Evolutionary conservation across 2,113 vertebrate species (phyloP).

Genomic region (Platichthys stellatus): DNA sequence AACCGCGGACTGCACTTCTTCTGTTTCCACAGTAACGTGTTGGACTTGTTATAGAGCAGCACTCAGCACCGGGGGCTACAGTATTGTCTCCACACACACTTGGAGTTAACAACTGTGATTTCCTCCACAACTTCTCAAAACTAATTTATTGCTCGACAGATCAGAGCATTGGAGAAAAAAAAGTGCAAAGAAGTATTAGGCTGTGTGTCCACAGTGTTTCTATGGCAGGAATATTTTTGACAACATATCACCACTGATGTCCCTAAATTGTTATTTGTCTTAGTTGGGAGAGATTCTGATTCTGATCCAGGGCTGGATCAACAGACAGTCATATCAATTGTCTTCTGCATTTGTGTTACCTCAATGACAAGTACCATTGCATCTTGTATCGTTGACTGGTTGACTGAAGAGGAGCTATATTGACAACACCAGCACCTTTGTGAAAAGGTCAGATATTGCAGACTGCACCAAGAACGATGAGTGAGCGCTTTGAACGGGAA

Average conservation of each 20-base stretch:
- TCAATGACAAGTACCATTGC: not conserved
- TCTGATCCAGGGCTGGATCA: not conserved
- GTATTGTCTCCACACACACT: not conserved
- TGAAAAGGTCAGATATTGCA: not conserved
- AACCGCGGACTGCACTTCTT: constrained; percentile 14
- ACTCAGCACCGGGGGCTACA: not conserved
- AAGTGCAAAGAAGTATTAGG: not conserved
- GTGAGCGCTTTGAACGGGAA: not conserved
- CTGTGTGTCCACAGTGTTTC: not conserved
- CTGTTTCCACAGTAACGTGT: not conserved
- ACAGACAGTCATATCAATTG: not conserved
- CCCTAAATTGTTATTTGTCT: not conserved
- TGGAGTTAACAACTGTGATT: not conserved
- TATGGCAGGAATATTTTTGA: not conserved
- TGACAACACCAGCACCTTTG: not conserved
- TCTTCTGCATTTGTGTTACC: not conserved
- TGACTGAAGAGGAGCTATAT: not conserved
- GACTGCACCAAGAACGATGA: not conserved
- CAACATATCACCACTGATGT: not conserved
- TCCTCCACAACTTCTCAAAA: not conserved
- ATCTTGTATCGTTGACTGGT: not conserved
- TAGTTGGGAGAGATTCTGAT: too few species aligned
- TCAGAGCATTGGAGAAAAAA: not conserved
- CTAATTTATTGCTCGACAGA: not conserved
- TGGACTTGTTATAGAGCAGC: not conserved